Evolutionary conservation across 2,888 invertebrate species (phyloP).

Genomic region (Rhaphigaster nebulosa): DNA sequence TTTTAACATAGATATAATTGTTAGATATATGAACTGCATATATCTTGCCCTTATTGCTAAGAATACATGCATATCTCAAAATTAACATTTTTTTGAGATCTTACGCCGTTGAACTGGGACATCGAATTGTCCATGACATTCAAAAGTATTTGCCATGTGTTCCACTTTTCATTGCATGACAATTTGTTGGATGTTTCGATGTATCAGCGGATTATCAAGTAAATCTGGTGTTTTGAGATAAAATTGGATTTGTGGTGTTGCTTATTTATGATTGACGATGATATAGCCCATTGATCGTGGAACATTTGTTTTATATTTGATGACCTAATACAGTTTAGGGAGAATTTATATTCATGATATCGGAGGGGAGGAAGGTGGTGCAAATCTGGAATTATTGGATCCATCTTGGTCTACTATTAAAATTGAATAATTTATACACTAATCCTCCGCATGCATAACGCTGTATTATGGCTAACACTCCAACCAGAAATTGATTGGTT

Average conservation of each 20-base stretch:
- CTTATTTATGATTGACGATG: not conserved
- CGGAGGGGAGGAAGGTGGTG: too few relatives aligned
- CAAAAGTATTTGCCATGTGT: too few relatives aligned
- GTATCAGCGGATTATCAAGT: not conserved
- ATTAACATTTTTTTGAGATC: too few relatives aligned
- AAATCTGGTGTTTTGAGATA: not conserved
- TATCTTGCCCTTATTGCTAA: too few relatives aligned
- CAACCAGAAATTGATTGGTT: not conserved
- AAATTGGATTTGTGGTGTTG: not conserved
- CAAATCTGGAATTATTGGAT: too few relatives aligned
- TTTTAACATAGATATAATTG: too few relatives aligned
- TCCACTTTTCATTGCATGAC: too few relatives aligned
- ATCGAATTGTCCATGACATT: too few relatives aligned
- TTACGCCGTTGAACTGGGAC: too few relatives aligned
- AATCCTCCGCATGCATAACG: not conserved
- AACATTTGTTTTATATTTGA: not conserved
- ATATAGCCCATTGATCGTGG: not conserved
- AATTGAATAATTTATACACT: not conserved
- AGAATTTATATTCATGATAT: too few relatives aligned
- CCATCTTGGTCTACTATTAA: not conserved
- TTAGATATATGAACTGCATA: too few relatives aligned
- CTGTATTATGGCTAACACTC: not conserved
- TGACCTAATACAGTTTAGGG: not conserved
- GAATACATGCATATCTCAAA: too few relatives aligned
- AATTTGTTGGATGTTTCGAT: not conserved